Conservation (phyloP, 2,797 vertebrate species). For the Salarias fasciatus region DNA sequence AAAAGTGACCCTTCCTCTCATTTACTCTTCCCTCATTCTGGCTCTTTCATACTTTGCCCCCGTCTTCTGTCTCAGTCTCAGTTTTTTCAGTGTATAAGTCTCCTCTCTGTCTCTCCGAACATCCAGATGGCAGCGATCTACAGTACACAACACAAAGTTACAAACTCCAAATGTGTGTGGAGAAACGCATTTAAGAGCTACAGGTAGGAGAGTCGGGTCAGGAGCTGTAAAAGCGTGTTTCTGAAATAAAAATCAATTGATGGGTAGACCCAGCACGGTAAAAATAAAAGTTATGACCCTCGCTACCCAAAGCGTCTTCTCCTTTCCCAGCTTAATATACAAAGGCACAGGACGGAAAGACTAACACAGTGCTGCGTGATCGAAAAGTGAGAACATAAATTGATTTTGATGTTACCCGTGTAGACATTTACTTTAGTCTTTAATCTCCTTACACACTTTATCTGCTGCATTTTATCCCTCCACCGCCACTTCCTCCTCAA, state of each 20-base stretch:
- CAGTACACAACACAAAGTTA: too few species aligned
- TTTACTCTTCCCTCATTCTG: background rate
- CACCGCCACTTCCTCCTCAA: conserved; percentile 17
- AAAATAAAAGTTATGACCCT: conserved; percentile 38
- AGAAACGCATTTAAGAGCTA: conserved; percentile 15
- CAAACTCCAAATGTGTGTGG: background rate
- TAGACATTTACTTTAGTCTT: conserved; percentile 49
- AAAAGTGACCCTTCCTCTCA: background rate
- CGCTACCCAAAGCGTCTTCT: conserved; percentile 14
- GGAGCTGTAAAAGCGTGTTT: conserved; percentile 30
- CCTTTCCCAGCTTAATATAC: conserved; percentile 27
- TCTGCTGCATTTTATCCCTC: conserved; percentile 29
- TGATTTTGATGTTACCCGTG: conserved; percentile 49
- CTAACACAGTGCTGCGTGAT: conserved; percentile 5
- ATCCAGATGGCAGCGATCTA: too few species aligned
- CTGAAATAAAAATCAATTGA: conserved; percentile 36
- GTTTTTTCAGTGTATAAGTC: too few species aligned
- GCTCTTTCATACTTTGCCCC: background rate
- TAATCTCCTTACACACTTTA: conserved; percentile 45
- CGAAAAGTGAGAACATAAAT: conserved; percentile 28
- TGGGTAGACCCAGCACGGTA: conserved; percentile 4
- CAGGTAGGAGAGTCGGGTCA: conserved; percentile 25
- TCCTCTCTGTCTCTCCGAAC: too few species aligned
- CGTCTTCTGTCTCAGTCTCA: too few species aligned
- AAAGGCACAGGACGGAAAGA: conserved; percentile 1